Conservation (phyloP, 2,113 vertebrate species). For the Corythornis vintsioides region DNA sequence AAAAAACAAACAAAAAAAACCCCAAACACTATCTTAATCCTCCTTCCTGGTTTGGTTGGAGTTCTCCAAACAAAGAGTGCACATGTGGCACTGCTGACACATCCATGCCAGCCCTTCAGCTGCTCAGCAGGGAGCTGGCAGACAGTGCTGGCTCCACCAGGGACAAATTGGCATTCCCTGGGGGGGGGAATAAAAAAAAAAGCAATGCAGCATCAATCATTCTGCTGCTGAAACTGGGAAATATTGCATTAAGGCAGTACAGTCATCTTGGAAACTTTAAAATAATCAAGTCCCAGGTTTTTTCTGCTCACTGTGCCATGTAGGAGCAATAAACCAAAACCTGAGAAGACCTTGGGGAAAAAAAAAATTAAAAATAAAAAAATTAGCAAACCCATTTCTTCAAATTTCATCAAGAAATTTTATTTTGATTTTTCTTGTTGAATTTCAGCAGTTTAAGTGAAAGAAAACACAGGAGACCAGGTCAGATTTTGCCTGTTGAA, state of each 20-base stretch:
- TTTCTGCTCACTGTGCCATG: not conserved
- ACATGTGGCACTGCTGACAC: accelerated
- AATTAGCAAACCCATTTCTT: not conserved
- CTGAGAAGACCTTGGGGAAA: not conserved
- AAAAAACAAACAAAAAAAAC: no score
- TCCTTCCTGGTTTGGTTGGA: slow-evolving; percentile 5
- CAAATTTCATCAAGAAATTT: not conserved
- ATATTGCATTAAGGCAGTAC: not conserved
- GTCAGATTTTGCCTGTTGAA: not conserved
- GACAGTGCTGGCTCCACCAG: not conserved
- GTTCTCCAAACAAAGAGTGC: slow-evolving; percentile 19
- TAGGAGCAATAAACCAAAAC: not conserved
- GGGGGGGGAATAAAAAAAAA: not conserved
- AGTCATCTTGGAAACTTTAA: not conserved
- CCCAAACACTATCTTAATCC: slow-evolving; percentile 33
- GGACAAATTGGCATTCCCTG: not conserved
- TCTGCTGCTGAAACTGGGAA: not conserved
- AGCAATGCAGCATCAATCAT: accelerated
- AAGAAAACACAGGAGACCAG: not conserved
- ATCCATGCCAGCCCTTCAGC: not conserved
- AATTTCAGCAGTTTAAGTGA: not conserved
- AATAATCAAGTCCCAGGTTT: not conserved
- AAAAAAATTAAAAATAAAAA: not conserved
- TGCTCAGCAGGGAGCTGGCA: not conserved
- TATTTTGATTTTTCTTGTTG: not conserved